These are phyloP conservation scores for Pseudomyrmex sp. DNA, from an alignment of 1,140 invertebrate species.

Conservation along the genomic window DNA sequence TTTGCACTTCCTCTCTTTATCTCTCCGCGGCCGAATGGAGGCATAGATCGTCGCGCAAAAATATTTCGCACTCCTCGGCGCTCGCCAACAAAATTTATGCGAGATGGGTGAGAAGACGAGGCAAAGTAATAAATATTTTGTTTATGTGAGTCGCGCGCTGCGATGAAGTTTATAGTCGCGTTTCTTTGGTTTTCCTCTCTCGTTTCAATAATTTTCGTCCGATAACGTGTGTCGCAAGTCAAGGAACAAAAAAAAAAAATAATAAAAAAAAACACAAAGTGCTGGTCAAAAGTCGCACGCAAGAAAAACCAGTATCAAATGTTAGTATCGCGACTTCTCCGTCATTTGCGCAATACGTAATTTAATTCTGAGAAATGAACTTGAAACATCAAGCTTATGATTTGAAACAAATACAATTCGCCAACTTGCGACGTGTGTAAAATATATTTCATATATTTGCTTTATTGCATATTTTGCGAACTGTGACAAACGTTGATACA, in stretches of 20 bases:
- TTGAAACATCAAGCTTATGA: slow-evolving; percentile 7
- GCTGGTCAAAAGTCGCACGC: slow-evolving; percentile 6
- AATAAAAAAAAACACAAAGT: slow-evolving; percentile 15
- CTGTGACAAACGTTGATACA: no score
- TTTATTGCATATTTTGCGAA: no score
- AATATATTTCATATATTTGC: no score
- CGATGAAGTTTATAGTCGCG: slow-evolving; percentile 42
- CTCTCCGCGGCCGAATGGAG: not conserved
- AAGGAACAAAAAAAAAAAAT: no score
- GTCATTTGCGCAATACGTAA: slow-evolving; percentile 1
- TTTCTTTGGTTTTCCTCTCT: slow-evolving; percentile 13
- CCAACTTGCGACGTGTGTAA: not conserved
- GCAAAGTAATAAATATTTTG: no score
- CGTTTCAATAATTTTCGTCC: slow-evolving; percentile 24
- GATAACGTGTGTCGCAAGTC: slow-evolving; percentile 43
- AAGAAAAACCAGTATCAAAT: slow-evolving; percentile 24
- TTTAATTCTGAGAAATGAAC: not conserved
- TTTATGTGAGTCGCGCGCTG: not conserved
- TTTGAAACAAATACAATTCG: not conserved
- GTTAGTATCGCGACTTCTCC: slow-evolving; percentile 10
- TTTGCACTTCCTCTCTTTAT: slow-evolving; percentile 1
- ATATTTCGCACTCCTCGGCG: slow-evolving; percentile 23
- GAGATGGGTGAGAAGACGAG: no score
- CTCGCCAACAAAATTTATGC: no score
- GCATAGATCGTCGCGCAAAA: slow-evolving; percentile 40